These are phyloP conservation scores for Drosophila quadrilineata DNA, from an alignment of 1,140 invertebrate genomes.

Conservation along the genomic window DNA sequence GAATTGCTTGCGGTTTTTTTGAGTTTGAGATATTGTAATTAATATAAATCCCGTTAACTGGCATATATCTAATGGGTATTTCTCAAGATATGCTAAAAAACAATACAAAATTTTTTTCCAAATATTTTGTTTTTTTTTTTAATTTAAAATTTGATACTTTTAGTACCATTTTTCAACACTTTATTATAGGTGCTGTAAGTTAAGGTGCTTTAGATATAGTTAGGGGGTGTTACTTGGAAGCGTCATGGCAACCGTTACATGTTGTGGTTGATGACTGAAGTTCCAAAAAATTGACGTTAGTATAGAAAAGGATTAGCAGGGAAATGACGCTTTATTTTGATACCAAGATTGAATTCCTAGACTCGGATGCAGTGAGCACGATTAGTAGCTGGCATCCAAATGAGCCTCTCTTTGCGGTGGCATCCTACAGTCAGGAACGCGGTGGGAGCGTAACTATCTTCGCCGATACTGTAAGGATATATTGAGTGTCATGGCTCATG, in stretches of 20 bases:
- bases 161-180: too few species aligned
- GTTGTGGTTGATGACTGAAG: constrained; percentile 41
- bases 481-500: too few species aligned
- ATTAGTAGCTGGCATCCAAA: constrained; percentile 90
- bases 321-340: constrained; percentile 90
- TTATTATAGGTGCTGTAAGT: constrained; percentile 14
- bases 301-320: neutral
- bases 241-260: constrained; percentile 49
- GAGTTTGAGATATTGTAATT: too few species aligned
- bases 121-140: too few species aligned
- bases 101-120: too few species aligned
- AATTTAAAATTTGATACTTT: too few species aligned
- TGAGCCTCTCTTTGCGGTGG: constrained; percentile 90
- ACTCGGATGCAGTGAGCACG: constrained; percentile 87
- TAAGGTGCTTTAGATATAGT: too few species aligned
- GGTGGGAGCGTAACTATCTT: constrained; percentile 94
- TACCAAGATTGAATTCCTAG: constrained; percentile 87
- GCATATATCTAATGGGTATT: too few species aligned
- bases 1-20: too few species aligned
- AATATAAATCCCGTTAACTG: too few species aligned
- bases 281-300: neutral
- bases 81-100: too few species aligned
- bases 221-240: neutral
- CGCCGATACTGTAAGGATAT: constrained; percentile 91
- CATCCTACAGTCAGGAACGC: constrained; percentile 91